phyloP scores from a whole-genome alignment of 2,113 vertebrate species.

The Nesoenas mayeri region DNA sequence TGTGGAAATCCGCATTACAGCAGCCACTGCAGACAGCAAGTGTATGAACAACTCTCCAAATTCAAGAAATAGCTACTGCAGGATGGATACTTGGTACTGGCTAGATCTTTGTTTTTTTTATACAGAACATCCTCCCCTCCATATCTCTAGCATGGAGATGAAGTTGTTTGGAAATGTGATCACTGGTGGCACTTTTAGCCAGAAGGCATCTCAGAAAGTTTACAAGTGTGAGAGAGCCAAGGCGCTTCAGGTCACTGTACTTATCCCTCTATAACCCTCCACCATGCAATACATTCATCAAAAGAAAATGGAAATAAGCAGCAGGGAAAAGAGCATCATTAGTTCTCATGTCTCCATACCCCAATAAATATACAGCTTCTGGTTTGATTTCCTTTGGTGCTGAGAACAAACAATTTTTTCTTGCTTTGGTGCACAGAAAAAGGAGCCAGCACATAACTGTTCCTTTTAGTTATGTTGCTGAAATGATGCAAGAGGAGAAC shows the following conservation, averaged over 20 bases:
- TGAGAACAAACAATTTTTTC: not conserved
- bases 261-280: not conserved
- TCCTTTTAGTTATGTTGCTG: not conserved
- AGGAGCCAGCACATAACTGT: not conserved
- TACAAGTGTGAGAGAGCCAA: not conserved
- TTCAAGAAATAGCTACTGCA: not conserved
- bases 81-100: not conserved
- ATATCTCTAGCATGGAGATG: not conserved
- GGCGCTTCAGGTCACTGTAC: rapidly evolving
- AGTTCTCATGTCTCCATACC: not conserved
- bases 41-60: not conserved
- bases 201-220: not conserved
- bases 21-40: not conserved
- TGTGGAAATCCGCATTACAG: not conserved
- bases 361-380: not conserved
- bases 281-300: not conserved
- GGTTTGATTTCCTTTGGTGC: not conserved
- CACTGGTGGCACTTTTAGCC: not conserved
- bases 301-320: conserved; percentile 37
- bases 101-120: not conserved
- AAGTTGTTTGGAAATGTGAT: not conserved
- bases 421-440: not conserved
- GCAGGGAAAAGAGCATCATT: not conserved
- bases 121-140: not conserved
- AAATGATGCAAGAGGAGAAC: not conserved